phyloP scores from a whole-genome alignment of 2,113 vertebrate species.

The Channa argus region DNA sequence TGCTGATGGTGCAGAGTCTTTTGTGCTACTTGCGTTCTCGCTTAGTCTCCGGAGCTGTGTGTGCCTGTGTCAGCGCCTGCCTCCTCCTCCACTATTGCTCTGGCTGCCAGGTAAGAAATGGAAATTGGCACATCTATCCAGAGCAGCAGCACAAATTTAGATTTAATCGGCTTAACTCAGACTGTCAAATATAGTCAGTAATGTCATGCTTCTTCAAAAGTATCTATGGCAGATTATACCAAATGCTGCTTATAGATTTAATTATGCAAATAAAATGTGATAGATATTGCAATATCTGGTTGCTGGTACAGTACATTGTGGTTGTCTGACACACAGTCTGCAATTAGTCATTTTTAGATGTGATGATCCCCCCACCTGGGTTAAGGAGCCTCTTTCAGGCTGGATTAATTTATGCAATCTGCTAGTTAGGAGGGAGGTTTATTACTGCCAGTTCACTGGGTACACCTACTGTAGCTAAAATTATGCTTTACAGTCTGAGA shows the following conservation, averaged over 20 bases:
- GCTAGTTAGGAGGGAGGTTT: neutral
- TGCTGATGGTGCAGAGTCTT: slow-evolving; percentile 40
- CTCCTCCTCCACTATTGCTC: slow-evolving; percentile 57
- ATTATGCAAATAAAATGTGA: slow-evolving; percentile 14
- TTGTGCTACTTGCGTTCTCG: slow-evolving; percentile 53
- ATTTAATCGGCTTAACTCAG: neutral
- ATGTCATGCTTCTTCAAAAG: neutral
- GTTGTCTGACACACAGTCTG: neutral
- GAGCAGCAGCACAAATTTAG: neutral
- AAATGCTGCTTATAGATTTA: slow-evolving; percentile 7
- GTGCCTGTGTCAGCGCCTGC: slow-evolving; percentile 42
- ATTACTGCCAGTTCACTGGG: neutral
- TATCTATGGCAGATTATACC: neutral
- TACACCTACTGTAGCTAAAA: neutral
- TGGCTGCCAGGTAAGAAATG: slow-evolving; percentile 62
- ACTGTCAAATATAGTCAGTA: neutral
- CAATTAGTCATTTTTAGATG: neutral
- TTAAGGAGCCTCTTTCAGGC: slow-evolving; percentile 25
- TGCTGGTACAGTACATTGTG: neutral
- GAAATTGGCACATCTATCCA: neutral
- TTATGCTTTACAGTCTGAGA: neutral
- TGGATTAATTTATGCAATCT: neutral
- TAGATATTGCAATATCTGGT: neutral
- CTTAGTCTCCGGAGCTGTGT: slow-evolving; percentile 37
- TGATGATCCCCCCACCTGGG: slow-evolving; percentile 17